phyloP scores from a whole-genome alignment of 2,797 vertebrate species.

The Anabacerthia variegaticeps region DNA sequence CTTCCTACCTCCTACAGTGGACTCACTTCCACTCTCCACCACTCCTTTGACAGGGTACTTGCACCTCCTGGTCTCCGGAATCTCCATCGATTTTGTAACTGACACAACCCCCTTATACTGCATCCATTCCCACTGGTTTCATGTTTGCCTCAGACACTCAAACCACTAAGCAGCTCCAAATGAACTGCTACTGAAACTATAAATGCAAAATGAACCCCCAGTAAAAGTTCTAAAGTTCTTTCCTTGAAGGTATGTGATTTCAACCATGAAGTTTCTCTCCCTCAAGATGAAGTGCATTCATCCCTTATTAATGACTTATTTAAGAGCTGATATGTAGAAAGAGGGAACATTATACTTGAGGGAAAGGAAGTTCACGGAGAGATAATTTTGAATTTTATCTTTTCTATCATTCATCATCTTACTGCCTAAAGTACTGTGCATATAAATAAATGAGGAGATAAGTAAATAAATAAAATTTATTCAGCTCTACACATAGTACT shows the following conservation, averaged over 20 bases:
- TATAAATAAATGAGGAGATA: neutral
- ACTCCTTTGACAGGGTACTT: neutral
- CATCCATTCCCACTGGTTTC: neutral
- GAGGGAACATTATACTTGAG: accelerated
- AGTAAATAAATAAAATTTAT: neutral
- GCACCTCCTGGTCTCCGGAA: neutral
- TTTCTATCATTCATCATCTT: neutral
- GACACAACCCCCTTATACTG: accelerated
- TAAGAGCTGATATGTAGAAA: neutral
- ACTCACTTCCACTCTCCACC: neutral
- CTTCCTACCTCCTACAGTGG: neutral
- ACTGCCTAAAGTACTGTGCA: neutral
- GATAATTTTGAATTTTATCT: neutral
- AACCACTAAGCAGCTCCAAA: neutral
- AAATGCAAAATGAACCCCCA: neutral
- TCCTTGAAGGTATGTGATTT: neutral
- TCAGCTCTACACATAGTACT: neutral
- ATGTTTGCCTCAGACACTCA: neutral
- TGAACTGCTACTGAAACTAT: neutral
- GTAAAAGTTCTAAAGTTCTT: neutral
- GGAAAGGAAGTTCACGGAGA: neutral
- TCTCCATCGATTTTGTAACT: neutral
- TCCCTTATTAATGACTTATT: neutral
- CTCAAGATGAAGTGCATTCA: neutral
- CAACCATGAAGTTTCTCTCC: neutral